phyloP scores from a whole-genome alignment of 2,797 vertebrate species.

The Eptatretus atami region DNA sequence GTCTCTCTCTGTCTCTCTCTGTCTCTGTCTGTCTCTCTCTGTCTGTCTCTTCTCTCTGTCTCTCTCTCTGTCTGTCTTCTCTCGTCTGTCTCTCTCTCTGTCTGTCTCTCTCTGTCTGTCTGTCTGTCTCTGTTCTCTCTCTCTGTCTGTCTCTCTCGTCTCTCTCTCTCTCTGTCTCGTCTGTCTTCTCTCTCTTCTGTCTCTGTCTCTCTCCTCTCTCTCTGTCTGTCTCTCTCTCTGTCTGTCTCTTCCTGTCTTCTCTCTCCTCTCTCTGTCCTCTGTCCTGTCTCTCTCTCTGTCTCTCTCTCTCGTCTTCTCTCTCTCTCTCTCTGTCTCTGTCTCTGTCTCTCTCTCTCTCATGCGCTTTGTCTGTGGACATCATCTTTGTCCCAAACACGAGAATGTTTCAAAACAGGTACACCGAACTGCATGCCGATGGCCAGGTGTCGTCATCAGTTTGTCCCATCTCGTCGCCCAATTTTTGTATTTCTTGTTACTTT shows the following conservation, averaged over 20 bases:
- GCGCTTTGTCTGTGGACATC: neutral
- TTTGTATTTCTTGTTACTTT: too few relatives aligned
- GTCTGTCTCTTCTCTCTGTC: neutral
- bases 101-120: too few relatives aligned
- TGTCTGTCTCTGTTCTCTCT: too few relatives aligned
- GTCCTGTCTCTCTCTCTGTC: neutral
- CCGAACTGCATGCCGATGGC: too few relatives aligned
- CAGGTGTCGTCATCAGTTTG: too few relatives aligned
- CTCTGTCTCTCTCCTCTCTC: neutral
- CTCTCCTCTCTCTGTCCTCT: neutral
- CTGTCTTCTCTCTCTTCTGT: neutral
- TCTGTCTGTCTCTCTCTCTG: neutral
- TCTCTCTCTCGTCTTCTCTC: neutral
- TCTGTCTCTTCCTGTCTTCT: neutral
- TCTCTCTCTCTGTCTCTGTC: neutral
- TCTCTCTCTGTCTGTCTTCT: neutral
- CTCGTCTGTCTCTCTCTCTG: neutral
- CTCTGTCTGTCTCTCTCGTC: too few relatives aligned
- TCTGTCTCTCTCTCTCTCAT: neutral
- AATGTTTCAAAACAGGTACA: neutral
- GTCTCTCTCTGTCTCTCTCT: neutral
- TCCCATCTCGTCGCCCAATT: too few relatives aligned
- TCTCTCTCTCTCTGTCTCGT: conserved; percentile 2
- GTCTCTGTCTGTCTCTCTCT: too few relatives aligned
- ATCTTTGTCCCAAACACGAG: neutral